Evolutionary conservation across 2,888 invertebrate genomes (phyloP).

Genomic region (Drosophila peninsularis): DNA sequence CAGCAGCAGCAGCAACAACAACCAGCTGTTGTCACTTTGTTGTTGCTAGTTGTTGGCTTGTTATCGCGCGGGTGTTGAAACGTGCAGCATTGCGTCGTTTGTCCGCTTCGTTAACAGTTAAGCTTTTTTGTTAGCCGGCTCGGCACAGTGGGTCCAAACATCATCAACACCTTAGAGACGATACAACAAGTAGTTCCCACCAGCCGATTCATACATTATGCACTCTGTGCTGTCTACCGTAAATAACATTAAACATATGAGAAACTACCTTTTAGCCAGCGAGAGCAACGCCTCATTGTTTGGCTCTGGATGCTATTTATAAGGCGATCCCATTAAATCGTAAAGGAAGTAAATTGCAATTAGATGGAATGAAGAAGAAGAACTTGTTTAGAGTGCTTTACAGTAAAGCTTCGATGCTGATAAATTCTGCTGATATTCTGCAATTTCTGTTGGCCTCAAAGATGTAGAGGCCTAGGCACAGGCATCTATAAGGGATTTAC

Average conservation of each 20-base stretch:
- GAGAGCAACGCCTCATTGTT: conserved; percentile 10
- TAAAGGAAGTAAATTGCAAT: not conserved
- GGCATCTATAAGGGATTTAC: too few species aligned
- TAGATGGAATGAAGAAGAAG: not conserved
- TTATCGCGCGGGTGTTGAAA: conserved; percentile 71
- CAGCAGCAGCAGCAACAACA: conserved; percentile 11
- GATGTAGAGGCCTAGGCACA: too few species aligned
- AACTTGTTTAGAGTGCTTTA: not conserved
- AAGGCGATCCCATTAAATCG: not conserved
- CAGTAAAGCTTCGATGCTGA: not conserved
- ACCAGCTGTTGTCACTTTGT: conserved; percentile 38
- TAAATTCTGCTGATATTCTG: too few species aligned
- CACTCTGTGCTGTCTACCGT: not conserved
- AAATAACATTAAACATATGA: conserved; percentile 25
- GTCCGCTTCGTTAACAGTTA: conserved; percentile 17
- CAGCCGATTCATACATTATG: conserved; percentile 21
- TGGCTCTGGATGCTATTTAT: not conserved
- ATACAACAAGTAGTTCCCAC: conserved; percentile 14
- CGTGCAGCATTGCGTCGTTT: conserved; percentile 33
- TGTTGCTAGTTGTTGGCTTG: conserved; percentile 25
- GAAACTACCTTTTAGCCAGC: conserved; percentile 19
- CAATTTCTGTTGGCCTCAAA: too few species aligned
- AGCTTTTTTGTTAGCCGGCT: conserved; percentile 16
- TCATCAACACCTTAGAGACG: not conserved
- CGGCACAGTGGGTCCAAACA: conserved; percentile 12